Conservation (phyloP, 2,888 invertebrate genomes). For the Calameuta pallipes region DNA sequence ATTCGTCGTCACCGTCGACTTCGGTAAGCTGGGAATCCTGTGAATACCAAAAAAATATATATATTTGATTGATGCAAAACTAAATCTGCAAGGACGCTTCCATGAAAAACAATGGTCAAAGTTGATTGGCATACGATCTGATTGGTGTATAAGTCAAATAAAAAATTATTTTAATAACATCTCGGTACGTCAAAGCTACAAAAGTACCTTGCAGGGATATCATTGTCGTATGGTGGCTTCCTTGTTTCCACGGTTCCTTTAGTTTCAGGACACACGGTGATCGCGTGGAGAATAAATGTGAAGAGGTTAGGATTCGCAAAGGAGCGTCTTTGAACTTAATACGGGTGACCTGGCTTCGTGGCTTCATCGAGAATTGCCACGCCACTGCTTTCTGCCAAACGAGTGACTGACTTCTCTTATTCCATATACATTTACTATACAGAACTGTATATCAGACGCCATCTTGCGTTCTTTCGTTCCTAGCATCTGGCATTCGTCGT, state of each 20-base stretch:
- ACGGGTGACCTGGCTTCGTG: constrained; percentile 58
- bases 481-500: not conserved
- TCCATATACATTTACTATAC: not conserved
- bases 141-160: not conserved
- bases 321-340: constrained; percentile 62
- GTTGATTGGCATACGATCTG: not conserved
- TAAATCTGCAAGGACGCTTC: not conserved
- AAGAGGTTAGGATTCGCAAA: constrained; percentile 38
- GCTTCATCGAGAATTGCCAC: constrained; percentile 5
- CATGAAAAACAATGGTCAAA: not conserved
- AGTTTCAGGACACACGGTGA: not conserved
- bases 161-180: not conserved
- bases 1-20: not conserved
- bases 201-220: constrained; percentile 18
- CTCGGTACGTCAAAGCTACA: constrained; percentile 2
- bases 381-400: not conserved
- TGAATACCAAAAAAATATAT: no score
- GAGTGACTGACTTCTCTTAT: not conserved
- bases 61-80: no score
- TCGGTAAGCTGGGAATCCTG: not conserved
- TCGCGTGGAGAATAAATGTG: constrained; percentile 35
- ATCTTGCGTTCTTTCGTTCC: constrained; percentile 5
- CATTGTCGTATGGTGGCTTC: constrained; percentile 15
- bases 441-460: not conserved
- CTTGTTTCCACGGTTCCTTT: constrained; percentile 15